phyloP scores from a whole-genome alignment of 2,888 invertebrate species.

The Cephus sareptanus region DNA sequence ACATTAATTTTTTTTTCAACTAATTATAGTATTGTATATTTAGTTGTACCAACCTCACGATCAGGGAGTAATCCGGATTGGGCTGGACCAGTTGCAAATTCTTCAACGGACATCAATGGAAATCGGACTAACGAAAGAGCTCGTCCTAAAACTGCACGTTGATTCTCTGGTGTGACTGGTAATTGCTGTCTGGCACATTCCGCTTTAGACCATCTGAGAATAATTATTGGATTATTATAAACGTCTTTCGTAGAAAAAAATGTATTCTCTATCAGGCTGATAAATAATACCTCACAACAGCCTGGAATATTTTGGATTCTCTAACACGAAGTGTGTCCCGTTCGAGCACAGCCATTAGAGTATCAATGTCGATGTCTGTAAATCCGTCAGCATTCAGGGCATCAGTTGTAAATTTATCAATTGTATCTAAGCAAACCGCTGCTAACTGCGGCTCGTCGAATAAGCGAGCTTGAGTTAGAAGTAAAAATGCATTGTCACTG shows the following conservation, averaged over 20 bases:
- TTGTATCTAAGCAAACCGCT: constrained; percentile 83
- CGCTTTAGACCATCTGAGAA: constrained; percentile 76
- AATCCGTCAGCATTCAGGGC: constrained; percentile 84
- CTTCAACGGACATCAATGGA: constrained; percentile 87
- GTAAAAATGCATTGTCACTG: constrained; percentile 85
- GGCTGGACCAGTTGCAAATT: constrained; percentile 83
- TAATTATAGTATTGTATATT: background rate
- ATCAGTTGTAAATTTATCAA: constrained; percentile 85
- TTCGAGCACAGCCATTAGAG: constrained; percentile 80
- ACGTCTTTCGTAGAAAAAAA: background rate
- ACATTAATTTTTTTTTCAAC: background rate
- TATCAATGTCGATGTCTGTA: constrained; percentile 84
- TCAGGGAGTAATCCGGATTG: constrained; percentile 82
- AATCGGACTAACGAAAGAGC: constrained; percentile 82
- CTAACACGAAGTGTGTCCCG: constrained; percentile 83
- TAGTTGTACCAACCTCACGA: constrained; percentile 67
- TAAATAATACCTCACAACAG: constrained; percentile 70
- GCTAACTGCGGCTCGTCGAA: constrained; percentile 87
- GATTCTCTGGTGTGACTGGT: constrained; percentile 75
- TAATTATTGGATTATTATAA: constrained; percentile 7
- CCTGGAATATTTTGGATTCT: constrained; percentile 82
- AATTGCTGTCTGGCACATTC: constrained; percentile 78
- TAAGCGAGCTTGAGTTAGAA: constrained; percentile 81
- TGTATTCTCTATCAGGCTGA: background rate
- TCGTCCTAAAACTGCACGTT: constrained; percentile 75